Base-by-base conservation (phyloP, 2,113 vertebrate species). In the Micromys minutus region DNA sequence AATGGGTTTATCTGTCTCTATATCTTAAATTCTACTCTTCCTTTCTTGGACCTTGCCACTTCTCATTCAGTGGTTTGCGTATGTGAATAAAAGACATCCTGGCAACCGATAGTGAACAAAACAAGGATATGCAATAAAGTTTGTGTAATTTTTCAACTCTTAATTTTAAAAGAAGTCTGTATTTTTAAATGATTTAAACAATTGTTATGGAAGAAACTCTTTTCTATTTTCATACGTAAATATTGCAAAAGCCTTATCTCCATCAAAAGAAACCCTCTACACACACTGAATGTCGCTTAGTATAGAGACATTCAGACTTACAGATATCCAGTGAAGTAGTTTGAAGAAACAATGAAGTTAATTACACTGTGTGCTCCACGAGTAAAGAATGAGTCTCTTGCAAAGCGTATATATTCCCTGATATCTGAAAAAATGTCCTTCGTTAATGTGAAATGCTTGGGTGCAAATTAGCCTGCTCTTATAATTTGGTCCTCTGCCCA, bases 31-130 rank as follows among this genome's bases (percentile, higher is more conserved):
- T 84, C 13, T 10, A 47, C 6, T 10, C 0, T 65, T 2, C 2
- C 26, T 15, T 42, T 0, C 22, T 8, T 50, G 0, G 13, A 79
- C 24, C 17, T 95, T 90, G 63, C 2, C 97, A 95, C 26, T 97
- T 97, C 97, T 98, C 87, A 96, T 97, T 98, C 97, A 97, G 65
- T 71, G 87, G 96, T 88, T 94, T 97, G 86, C 96, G 36, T 95
- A 72, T 93, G 97, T 94, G 96, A 36, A 94, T n/a, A 97, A 94
- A 93, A 97, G 93, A 92, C 90, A 94, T 96, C 93, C 72, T 96
- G 47, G 67, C 67, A 72, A 22, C 77, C 94, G 95, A 94, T 0
- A 19, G 97, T 97, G 84, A 93, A 94, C 94, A 97, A 97, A 98
- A 96, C 88, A 98, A 31, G 93, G 94, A 97, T 94, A 39, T 87